Conservation (phyloP, 2,113 vertebrate genomes). For the Dromaius novaehollandiae region DNA sequence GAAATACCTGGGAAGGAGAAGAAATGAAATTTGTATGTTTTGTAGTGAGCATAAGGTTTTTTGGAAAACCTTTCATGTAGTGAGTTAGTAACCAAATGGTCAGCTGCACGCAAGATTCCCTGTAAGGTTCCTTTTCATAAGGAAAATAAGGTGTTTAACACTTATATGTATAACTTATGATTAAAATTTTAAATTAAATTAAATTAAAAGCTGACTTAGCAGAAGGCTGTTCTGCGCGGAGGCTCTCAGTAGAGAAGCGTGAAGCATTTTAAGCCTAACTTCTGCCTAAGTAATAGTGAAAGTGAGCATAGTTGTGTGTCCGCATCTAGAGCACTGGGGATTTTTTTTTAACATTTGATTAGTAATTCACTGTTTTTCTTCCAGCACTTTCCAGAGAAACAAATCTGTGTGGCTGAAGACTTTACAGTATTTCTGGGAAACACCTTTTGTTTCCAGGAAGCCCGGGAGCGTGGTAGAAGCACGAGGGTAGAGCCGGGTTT, state of each 20-base stretch:
- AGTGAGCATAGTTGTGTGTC: not conserved
- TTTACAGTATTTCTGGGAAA: not conserved
- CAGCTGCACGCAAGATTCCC: not conserved
- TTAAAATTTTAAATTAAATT: too few relatives aligned
- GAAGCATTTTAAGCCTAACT: not conserved
- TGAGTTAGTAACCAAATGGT: slow-evolving; percentile 24
- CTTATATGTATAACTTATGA: not conserved
- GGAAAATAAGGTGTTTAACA: not conserved
- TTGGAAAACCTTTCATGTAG: not conserved
- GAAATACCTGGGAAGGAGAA: not conserved
- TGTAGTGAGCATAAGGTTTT: not conserved
- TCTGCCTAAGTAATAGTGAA: not conserved
- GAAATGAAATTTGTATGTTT: not conserved
- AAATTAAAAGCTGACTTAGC: not conserved
- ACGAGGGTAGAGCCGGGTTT: not conserved
- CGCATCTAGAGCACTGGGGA: not conserved
- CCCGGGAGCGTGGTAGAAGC: not conserved
- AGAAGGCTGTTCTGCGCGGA: not conserved
- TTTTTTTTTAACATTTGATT: not conserved
- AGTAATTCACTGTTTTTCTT: not conserved
- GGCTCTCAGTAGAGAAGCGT: not conserved
- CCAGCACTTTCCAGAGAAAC: not conserved
- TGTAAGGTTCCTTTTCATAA: not conserved
- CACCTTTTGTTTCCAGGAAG: not conserved
- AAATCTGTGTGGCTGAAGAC: not conserved